Base-by-base conservation (phyloP, 2,888 invertebrate species). In the Leucania comma region DNA sequence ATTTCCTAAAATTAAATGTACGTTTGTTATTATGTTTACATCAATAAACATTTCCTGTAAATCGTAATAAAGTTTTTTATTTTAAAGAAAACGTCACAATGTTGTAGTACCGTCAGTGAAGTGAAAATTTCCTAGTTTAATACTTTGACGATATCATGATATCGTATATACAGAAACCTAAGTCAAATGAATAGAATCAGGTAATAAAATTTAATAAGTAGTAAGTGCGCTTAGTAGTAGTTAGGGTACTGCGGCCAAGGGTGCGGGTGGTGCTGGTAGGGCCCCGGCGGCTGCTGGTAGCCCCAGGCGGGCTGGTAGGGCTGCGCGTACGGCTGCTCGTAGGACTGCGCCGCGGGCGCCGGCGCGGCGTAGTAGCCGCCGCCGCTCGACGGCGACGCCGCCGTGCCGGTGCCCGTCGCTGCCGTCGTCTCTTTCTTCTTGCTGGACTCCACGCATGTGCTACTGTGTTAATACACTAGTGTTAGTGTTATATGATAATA, bases 181-280 rank as follows among this genome's bases (percentile, higher is more conserved):
- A 68, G 54, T 65, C 65, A 61, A 74, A 67, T 57, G 12, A 64
- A 78, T 38, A 48, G n/a, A 57, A 46, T 58, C 46, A 32, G 42
- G 22, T 61, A 68, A 63, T 64, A 22, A 61, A 58, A 1, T 61
- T 54, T 50, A 67, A 61, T 53, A 64, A 61, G 54, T 14, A 67
- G 17, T 38, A 8, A 10, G 62, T 61, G 56, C 22, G n/a, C 17
- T 12, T 93, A 96, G 87, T 96, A 96, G 86, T 96, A 96, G 87
- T 96, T 96, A 67, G 94, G 93, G 86, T 96, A 96, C 81, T 96
- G 95, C 29, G 93, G 93, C 96, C 96, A 96, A 46, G 95, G 93
- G 82, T 93, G 93, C 38, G 94, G 93, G 81, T 93, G 96, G 86
- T 95, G 95, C 75, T 94, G 95, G 89, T 96, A 95, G 70, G 96